Evolutionary conservation across 2,113 vertebrate genomes (phyloP).

Genomic region (Beaufortia kweichowensis): DNA sequence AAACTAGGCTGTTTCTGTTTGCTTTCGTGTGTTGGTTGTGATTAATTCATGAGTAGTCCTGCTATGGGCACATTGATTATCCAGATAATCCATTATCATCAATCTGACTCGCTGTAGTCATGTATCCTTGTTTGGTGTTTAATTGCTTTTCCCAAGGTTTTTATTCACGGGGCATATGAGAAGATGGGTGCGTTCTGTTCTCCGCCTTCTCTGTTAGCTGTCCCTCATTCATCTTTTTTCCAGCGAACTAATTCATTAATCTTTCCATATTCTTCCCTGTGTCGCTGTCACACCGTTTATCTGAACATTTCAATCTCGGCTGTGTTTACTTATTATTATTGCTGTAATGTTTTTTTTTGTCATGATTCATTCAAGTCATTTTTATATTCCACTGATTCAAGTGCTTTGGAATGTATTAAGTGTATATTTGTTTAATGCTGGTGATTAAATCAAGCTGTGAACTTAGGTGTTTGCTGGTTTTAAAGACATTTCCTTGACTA

Average conservation of each 20-base stretch:
- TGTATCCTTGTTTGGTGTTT: conserved; percentile 63
- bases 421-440: background rate
- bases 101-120: conserved; percentile 66
- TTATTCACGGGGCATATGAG: conserved; percentile 58
- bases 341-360: conserved; percentile 14
- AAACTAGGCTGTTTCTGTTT: conserved; percentile 61
- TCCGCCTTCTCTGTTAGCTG: conserved; percentile 37
- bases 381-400: background rate
- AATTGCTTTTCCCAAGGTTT: conserved; percentile 67
- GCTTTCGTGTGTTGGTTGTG: conserved; percentile 55
- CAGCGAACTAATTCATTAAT: conserved; percentile 55
- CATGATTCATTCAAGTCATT: conserved; percentile 15
- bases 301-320: conserved; percentile 29
- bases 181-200: conserved; percentile 36
- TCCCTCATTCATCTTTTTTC: conserved; percentile 48
- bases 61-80: conserved; percentile 71
- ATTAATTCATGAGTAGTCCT: conserved; percentile 70
- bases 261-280: conserved; percentile 56
- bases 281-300: conserved; percentile 17
- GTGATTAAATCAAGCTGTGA: background rate
- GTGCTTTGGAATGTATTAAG: background rate
- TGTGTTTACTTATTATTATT: conserved; percentile 8
- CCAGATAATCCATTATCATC: conserved; percentile 73
- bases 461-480: background rate
- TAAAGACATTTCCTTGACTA: background rate